Evolutionary conservation across 2,888 invertebrate genomes (phyloP).

Genomic region (Graphium colonna): DNA sequence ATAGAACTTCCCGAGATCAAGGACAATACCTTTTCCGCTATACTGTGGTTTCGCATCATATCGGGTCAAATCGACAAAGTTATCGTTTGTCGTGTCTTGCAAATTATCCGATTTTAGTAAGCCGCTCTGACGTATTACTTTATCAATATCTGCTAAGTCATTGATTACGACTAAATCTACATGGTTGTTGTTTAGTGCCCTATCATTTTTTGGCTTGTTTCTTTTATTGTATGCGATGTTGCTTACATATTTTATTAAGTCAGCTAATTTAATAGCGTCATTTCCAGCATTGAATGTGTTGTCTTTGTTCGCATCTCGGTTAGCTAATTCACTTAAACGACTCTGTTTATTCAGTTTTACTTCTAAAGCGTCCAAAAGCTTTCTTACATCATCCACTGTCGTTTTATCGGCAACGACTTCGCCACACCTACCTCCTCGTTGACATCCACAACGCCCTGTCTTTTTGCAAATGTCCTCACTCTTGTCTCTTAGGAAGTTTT

Average conservation of each 20-base stretch:
- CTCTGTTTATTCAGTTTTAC: slow-evolving; percentile 21
- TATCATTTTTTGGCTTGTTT: slow-evolving; percentile 1
- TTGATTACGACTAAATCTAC: slow-evolving; percentile 12
- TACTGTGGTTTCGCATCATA: not conserved
- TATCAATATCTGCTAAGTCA: slow-evolving; percentile 14
- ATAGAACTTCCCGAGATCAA: slow-evolving; percentile 5
- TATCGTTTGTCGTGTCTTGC: not conserved
- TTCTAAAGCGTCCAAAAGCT: slow-evolving; percentile 32
- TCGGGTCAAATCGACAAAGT: not conserved
- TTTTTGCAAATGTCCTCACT: slow-evolving; percentile 25
- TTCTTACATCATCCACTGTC: slow-evolving; percentile 28
- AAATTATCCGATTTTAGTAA: not conserved
- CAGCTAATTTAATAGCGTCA: not conserved
- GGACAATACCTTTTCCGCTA: not conserved
- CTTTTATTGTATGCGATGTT: not conserved
- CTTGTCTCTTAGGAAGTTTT: slow-evolving; percentile 8
- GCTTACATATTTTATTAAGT: not conserved
- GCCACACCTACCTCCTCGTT: slow-evolving; percentile 22
- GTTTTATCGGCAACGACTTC: slow-evolving; percentile 18
- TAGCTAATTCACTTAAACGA: not conserved
- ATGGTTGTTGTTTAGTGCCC: not conserved
- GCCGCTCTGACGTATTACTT: slow-evolving; percentile 5
- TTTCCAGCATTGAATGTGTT: not conserved
- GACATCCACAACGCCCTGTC: slow-evolving; percentile 30
- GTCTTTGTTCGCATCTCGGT: not conserved